Evolutionary conservation across 2,888 invertebrate species (phyloP).

Genomic region (Ctena decussata): DNA sequence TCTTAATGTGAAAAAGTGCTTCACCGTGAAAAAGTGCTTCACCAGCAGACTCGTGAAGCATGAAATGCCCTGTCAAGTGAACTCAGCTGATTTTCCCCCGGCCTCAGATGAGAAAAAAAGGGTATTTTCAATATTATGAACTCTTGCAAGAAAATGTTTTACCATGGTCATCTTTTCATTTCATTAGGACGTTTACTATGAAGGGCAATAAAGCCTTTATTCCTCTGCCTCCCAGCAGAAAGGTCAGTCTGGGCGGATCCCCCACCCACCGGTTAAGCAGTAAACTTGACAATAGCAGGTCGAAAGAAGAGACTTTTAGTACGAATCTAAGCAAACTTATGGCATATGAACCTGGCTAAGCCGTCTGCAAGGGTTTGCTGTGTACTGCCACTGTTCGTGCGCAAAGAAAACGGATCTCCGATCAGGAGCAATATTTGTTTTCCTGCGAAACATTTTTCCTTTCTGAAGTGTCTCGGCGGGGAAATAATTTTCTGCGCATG

Average conservation of each 20-base stretch:
- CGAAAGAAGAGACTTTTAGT: not conserved
- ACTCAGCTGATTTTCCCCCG: no score
- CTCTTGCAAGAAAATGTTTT: no score
- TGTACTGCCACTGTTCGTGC: slow-evolving; percentile 78
- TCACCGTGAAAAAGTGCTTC: no score
- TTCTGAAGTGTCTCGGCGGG: slow-evolving; percentile 67
- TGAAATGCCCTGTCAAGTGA: no score
- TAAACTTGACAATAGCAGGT: not conserved
- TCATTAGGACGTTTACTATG: no score
- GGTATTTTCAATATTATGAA: no score
- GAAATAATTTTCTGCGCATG: slow-evolving; percentile 75
- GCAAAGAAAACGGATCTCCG: slow-evolving; percentile 74
- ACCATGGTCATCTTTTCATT: no score
- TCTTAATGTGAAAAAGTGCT: no score
- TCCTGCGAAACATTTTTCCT: slow-evolving; percentile 68
- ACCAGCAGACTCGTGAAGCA: no score
- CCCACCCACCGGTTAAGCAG: not conserved
- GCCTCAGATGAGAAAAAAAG: no score
- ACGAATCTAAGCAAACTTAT: not conserved
- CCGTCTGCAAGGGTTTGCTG: slow-evolving; percentile 75
- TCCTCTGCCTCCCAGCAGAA: not conserved
- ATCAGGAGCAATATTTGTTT: slow-evolving; percentile 63
- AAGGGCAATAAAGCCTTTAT: no score
- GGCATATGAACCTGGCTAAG: slow-evolving; percentile 74
- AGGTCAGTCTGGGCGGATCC: not conserved